Evolutionary conservation across 2,797 vertebrate species (phyloP).

Genomic region (Rachycentron canadum): DNA sequence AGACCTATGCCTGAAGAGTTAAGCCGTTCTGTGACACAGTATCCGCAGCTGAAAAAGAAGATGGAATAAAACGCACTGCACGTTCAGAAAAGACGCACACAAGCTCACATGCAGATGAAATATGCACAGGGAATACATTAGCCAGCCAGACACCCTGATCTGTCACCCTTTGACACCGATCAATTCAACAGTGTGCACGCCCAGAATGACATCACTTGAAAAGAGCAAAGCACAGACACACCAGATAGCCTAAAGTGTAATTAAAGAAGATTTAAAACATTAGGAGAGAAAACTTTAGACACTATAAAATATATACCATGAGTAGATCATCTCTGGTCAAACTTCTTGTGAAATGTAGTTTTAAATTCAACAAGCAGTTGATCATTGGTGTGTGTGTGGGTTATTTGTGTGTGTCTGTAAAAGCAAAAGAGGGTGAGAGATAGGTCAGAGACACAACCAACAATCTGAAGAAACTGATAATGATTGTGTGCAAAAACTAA

Average conservation of each 20-base stretch:
- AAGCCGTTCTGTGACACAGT: not conserved
- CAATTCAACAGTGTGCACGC: constrained; percentile 48
- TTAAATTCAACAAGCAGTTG: too few species aligned
- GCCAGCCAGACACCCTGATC: constrained; percentile 54
- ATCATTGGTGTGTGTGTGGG: not conserved
- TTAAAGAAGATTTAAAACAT: not conserved
- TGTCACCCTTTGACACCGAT: constrained; percentile 56
- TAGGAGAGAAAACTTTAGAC: constrained; percentile 4
- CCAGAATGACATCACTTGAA: constrained; percentile 57
- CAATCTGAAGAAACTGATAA: constrained; percentile 1
- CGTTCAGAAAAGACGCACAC: constrained; percentile 24
- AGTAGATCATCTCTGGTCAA: not conserved
- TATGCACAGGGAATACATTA: constrained; percentile 58
- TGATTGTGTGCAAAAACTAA: not conserved
- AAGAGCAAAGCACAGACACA: constrained; percentile 31
- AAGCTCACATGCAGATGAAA: constrained; percentile 34
- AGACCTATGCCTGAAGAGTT: constrained; percentile 19
- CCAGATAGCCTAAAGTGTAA: constrained; percentile 11
- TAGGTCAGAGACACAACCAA: constrained; percentile 25
- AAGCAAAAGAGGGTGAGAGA: too few species aligned
- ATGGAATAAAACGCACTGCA: constrained; percentile 10
- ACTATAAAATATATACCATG: not conserved
- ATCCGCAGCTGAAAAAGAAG: constrained; percentile 7
- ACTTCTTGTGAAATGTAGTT: not conserved
- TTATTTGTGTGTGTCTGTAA: not conserved